These are phyloP conservation scores for Zeus faber DNA, from an alignment of 2,113 vertebrate genomes.

Conservation along the genomic window DNA sequence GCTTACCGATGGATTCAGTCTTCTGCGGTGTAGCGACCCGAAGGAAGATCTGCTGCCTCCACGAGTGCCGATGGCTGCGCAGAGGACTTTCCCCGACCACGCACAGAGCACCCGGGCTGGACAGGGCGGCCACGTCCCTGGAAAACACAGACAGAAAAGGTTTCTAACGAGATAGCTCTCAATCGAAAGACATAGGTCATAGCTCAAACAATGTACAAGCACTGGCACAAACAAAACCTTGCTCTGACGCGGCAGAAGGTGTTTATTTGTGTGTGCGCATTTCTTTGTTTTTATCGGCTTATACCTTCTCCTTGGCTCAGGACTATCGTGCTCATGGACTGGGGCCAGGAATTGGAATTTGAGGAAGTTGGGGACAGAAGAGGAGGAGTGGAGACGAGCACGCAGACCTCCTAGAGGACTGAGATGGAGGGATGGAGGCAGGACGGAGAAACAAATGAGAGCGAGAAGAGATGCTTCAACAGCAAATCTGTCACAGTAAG, in stretches of 20 bases:
- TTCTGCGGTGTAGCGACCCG: conserved; percentile 97
- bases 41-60: conserved; percentile 98
- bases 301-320: conserved; percentile 79
- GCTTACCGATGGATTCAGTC: conserved; percentile 81
- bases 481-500: conserved; percentile 6
- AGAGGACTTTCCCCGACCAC: conserved; percentile 74
- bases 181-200: neutral
- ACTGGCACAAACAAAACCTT: neutral
- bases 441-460: conserved; percentile 22
- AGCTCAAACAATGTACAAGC: neutral
- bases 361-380: conserved; percentile 99
- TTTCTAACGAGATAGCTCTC: neutral
- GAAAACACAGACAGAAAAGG: conserved; percentile 29
- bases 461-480: conserved; percentile 9
- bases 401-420: conserved; percentile 87
- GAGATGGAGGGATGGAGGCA: conserved; percentile 72
- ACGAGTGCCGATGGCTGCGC: conserved; percentile 85
- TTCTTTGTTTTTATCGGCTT: too few relatives aligned
- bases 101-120: conserved; percentile 54
- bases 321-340: conserved; percentile 89
- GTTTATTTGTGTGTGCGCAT: neutral
- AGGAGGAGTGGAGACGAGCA: conserved; percentile 92
- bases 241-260: neutral
- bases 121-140: conserved; percentile 84
- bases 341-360: conserved; percentile 99